Base-by-base conservation (phyloP, 2,797 vertebrate species). In the Acestrorhynchus altus region DNA sequence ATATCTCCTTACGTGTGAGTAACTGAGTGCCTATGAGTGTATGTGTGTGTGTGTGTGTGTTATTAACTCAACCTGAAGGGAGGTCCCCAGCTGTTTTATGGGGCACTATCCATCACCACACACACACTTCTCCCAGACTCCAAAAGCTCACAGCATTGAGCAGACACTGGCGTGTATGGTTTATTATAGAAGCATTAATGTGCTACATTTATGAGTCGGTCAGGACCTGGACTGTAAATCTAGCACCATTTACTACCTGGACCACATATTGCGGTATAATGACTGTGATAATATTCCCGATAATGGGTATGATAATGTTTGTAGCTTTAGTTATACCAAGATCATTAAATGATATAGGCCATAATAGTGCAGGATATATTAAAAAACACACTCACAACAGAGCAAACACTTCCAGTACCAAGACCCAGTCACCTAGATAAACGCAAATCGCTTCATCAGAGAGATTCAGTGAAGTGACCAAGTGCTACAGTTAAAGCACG, bases 111-210 rank as follows among this genome's bases (percentile, higher is more conserved):
- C 72, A 83, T 85, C 83, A 80, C 74, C 39, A 57, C 72, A 49
- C 74, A 67, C 68, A 76, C 70, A 74, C 64, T 61, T 72, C 75
- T 80, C 57, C 59, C 61, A 49, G 73, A 78, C 70, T 72, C 75
- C n/a, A 78, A 75, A 63, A 70, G 68, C 69, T 81, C 64, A 77
- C 63, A 61, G 71, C 75, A 59, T 68, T 72, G 72, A 20, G 70
- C 78, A 77, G 77, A 76, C 74, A 78, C 66, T 64, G 78, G 71
- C 70, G 57, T 35, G 31, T 78, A 81, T 80, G 72, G 63, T 81
- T 81, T 78, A 85, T 86, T 88, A 86, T 82, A 83, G 60, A 72
- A 74, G 74, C 72, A 78, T 86, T 86, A 85, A 82, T 79, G 76
- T 83, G 81, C 78, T 76, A 83, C 75, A 82, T 84, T 84, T 85